Evolutionary conservation across 2,797 vertebrate species (phyloP), one percentile per base, ranked within the genome.

Genomic region (Fistularia tabacaria): DNA sequence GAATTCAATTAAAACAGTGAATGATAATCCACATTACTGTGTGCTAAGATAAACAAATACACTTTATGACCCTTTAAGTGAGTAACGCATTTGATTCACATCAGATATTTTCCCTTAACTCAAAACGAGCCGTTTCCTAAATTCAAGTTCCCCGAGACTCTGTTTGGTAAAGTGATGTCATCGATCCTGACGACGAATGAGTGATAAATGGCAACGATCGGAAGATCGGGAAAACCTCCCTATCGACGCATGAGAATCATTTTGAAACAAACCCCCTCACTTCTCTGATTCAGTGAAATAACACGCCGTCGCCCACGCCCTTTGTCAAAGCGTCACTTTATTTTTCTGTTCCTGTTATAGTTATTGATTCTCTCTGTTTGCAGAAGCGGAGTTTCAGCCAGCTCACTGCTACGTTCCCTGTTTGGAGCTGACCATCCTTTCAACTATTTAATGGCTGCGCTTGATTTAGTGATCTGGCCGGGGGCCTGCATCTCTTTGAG

Each of bases 321-420:
- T 76, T 85, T 84, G 85, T 68, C 74, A 66, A 88, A 84, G 80
- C 69, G 79, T 75, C 37, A 51, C 72, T 85, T 85, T 79, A 76
- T 83, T 83, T 84, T 69, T 73, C 79, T 71, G 57, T 71, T 56
- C 63, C 60, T 71, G 75, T 87, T 83, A 90, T 79, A 81, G 84
- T 87, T 85, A 88, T 88, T 87, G 52, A 62, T 80, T 76, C 76
- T 86, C 76, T 86, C 76, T 81, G 69, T 85, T 85, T 85, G 71
- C 63, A 74, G 73, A 81, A 73, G 74, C 82, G 63, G 25, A 69
- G 76, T 87, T 85, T 82, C 80, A 77, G 80, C 68, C 69, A 69
- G 62, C 55, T 58, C 41, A 51, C 66, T 14, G 46, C 64, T 74
- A 57, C 50, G 41, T 78, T 66, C 73, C 50, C 70, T 72, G 54